A percentile compares a stretch with the other conserved stretches of the same genome.
Conservation (phyloP, 2,888 invertebrate species). For the Pollenia griseotomentosa region DNA sequence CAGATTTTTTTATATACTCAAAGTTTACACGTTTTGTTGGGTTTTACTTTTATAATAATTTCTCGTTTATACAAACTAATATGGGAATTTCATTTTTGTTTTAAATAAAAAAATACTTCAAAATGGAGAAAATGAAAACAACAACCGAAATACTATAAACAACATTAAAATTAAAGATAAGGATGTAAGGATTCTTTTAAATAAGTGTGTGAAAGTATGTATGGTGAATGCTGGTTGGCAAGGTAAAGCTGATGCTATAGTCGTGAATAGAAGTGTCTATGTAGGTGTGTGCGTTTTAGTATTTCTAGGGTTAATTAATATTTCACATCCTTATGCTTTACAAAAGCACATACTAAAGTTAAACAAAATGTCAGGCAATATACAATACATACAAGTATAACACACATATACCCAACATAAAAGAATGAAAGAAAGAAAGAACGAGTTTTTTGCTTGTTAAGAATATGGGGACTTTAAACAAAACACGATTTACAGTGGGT, state of each 20-base stretch:
- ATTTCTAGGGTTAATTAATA: conserved; percentile 69
- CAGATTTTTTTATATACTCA: too few species aligned
- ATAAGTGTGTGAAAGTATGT: neutral
- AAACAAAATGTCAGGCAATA: neutral
- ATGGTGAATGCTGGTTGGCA: conserved; percentile 30
- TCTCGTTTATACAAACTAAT: conserved; percentile 1
- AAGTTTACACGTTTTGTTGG: conserved; percentile 18
- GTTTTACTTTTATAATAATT: neutral
- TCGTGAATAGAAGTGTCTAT: neutral
- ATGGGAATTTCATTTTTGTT: neutral
- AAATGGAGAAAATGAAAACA: conserved; percentile 13
- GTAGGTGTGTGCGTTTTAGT: conserved; percentile 4
- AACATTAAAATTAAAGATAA: conserved; percentile 62
- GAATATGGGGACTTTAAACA: conserved; percentile 50
- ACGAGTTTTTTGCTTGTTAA: conserved; percentile 38
- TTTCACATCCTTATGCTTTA: conserved; percentile 49
- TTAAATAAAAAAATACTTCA: conserved; percentile 17
- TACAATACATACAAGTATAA: neutral
- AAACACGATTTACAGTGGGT: conserved; percentile 42
- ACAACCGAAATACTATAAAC: conserved; percentile 33
- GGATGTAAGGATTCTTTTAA: conserved; percentile 34
- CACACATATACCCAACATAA: too few species aligned
- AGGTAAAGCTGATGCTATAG: conserved; percentile 19
- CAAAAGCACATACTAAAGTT: conserved; percentile 18
- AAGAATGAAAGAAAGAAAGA: conserved; percentile 12